Base-by-base conservation (phyloP, 2,888 invertebrate genomes). In the Cyclophora albipunctata region DNA sequence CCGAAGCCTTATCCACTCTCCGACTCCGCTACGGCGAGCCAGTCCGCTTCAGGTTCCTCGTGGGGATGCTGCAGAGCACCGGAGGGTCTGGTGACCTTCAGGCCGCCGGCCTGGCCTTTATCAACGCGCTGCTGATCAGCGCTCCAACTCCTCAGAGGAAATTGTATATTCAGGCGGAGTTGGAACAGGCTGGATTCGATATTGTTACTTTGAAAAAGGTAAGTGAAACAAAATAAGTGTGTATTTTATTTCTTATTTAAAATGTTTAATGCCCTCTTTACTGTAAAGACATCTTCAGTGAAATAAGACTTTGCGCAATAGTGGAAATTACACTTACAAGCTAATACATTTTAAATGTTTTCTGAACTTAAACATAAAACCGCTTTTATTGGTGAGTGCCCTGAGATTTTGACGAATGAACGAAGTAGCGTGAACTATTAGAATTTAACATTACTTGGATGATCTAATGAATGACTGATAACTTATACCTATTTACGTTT, bases 1-100 rank as follows among this genome's bases (percentile, higher is more conserved):
- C 97, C 0, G 98, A 98, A 78, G 96, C 98, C 0, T 91, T 98
- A 59, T 96, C 97, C 0, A 96, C 97, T 0, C 89, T 98, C 48
- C 90, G 97, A 41, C 88, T 98, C 4, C 91, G 96, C 53, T 96
- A 95, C 73, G 97, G 96, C 3, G 98, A 98, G 75, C 97, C 97
- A 0, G 97, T 97, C 4, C 91, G 97, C 71, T 98, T 98, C 82
- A 91, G 97, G 54, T 94, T 98, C 72, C 90, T 98, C 0, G 94
- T 96, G 4, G 97, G 97, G 2, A 96, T 97, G 91, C 90, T 97
- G 52, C 93, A 94, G 66, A 95, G 95, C 50, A 90, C 93, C 0
- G 93, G 95, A 7, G 93, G 93, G 0, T 90, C 91, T 0, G 92
- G 93, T 0, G 94, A 94, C 57, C 85, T 96, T 3, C 91, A 96